A percentile compares a stretch with the other conserved stretches of the same genome.
Conservation (phyloP, 1,140 invertebrate genomes). For the Tetramorium parvispinum region DNA sequence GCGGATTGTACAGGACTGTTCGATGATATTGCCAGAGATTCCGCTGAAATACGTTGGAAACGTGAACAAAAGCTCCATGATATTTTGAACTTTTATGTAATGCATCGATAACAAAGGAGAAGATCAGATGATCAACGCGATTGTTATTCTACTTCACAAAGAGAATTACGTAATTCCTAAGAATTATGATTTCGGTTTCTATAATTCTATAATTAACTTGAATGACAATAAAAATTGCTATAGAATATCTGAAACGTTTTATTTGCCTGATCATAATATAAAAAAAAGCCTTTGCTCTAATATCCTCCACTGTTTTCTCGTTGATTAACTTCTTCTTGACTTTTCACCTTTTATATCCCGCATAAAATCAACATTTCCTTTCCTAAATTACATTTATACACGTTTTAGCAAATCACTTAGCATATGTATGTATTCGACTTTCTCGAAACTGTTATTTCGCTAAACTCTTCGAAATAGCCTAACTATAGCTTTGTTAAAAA, state of each 20-base stretch:
- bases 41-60: not conserved
- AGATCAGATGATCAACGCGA: not conserved
- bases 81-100: not conserved
- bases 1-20: not conserved
- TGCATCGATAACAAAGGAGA: slow-evolving; percentile 17
- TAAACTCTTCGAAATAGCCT: not conserved
- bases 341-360: not conserved
- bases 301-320: not conserved
- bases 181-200: not conserved
- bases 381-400: not conserved
- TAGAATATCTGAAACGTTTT: not conserved
- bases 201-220: not conserved
- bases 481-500: not conserved
- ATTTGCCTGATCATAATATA: not conserved
- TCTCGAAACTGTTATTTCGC: not conserved
- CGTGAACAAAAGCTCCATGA: not conserved
- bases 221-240: not conserved
- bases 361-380: not conserved
- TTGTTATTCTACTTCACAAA: not conserved
- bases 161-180: not conserved
- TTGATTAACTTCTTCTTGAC: not conserved
- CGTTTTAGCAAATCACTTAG: not conserved
- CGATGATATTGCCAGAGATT: not conserved
- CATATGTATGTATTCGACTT: not conserved
- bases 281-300: not conserved